Conservation (phyloP, 1,140 invertebrate genomes). For the Conus ventricosus region DNA sequence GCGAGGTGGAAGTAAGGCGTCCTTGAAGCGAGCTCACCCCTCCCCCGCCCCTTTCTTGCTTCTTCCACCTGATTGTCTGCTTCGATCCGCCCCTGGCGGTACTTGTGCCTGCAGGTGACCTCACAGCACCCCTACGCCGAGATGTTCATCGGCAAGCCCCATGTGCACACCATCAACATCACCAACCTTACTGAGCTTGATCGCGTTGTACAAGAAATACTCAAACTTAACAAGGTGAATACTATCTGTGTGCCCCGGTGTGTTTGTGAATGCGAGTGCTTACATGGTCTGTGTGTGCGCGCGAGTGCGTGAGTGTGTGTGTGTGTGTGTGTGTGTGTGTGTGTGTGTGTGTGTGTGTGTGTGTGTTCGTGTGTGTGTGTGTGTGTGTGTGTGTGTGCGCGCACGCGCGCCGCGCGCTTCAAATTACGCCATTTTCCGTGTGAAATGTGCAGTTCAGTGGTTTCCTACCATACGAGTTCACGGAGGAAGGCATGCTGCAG, state of each 20-base stretch:
- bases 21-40: no score
- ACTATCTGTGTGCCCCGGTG: neutral
- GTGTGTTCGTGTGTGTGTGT: no score
- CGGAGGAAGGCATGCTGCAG: constrained; percentile 75
- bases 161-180: constrained; percentile 74
- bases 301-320: neutral
- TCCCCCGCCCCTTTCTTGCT: no score
- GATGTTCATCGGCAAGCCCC: constrained; percentile 72
- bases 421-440: neutral
- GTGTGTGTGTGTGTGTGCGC: neutral
- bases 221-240: constrained; percentile 37
- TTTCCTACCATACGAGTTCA: constrained; percentile 74
- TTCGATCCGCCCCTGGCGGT: no score
- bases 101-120: constrained; percentile 63
- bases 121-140: constrained; percentile 76
- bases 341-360: no score
- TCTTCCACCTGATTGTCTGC: no score
- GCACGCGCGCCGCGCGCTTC: neutral
- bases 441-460: constrained; percentile 60
- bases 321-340: no score
- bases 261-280: neutral
- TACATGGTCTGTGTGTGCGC: neutral
- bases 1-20: no score
- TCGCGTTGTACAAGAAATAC: constrained; percentile 63
- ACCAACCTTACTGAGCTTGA: constrained; percentile 64